Conservation (phyloP, 2,113 vertebrate genomes). For the Rhinoderma darwinii region DNA sequence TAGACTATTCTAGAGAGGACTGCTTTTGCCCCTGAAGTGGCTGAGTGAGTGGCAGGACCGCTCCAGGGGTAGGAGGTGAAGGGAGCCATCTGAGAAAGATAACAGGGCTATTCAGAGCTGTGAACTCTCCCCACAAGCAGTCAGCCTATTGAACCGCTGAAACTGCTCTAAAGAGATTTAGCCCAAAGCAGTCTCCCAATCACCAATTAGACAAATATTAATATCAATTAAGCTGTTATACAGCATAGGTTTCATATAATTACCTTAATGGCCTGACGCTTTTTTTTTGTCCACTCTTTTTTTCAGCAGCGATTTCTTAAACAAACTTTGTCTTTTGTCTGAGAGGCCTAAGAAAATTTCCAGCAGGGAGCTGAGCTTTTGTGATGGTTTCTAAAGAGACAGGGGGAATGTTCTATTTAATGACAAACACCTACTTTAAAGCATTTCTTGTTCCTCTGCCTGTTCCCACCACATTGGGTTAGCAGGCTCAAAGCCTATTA, state of each 20-base stretch:
- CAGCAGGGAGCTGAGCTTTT: slow-evolving; percentile 96
- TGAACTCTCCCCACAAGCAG: slow-evolving; percentile 92
- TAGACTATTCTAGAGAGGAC: slow-evolving; percentile 82
- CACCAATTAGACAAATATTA: slow-evolving; percentile 99
- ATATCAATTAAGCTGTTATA: slow-evolving; percentile 99
- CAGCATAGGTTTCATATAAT: slow-evolving; percentile 99
- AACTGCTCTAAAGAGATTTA: slow-evolving; percentile 98
- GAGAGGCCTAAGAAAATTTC: slow-evolving; percentile 95
- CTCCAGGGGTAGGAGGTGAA: slow-evolving; percentile 91
- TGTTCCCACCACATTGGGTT: slow-evolving; percentile 98
- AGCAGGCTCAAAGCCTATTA: slow-evolving; percentile 93
- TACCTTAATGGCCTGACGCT: slow-evolving; percentile 99
- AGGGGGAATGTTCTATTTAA: slow-evolving; percentile 99
- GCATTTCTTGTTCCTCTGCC: slow-evolving; percentile 86
- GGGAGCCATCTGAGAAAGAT: slow-evolving; percentile 95
- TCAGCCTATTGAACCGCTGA: slow-evolving; percentile 92
- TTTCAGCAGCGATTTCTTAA: slow-evolving; percentile 96
- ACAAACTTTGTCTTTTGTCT: slow-evolving; percentile 97
- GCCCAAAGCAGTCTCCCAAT: slow-evolving; percentile 93
- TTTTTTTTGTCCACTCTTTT: slow-evolving; percentile 63
- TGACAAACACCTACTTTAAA: slow-evolving; percentile 99
- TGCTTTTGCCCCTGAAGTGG: slow-evolving; percentile 93
- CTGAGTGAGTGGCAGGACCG: slow-evolving; percentile 91
- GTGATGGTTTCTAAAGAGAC: slow-evolving; percentile 97
- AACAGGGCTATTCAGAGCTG: slow-evolving; percentile 92